These are phyloP conservation scores for Limnothrissa miodon DNA, from an alignment of 2,113 vertebrate species.

Conservation along the genomic window DNA sequence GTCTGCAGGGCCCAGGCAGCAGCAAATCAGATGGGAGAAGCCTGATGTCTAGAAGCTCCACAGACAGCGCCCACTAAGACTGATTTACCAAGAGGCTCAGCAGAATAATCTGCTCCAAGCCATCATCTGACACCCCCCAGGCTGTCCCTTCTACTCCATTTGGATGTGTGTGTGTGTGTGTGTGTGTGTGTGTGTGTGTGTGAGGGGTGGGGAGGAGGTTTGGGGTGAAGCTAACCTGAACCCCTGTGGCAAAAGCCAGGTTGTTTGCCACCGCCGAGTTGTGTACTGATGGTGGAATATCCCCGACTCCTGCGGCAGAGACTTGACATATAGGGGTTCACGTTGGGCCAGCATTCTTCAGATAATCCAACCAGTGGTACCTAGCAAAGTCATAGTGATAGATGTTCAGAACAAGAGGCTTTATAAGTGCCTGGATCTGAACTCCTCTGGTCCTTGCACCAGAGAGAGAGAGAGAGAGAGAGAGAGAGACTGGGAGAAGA, in stretches of 20 bases:
- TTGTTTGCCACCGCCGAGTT: not conserved
- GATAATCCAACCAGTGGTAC: not conserved
- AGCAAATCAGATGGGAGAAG: conserved; percentile 28
- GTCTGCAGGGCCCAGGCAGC: conserved; percentile 29
- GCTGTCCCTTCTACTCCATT: conserved; percentile 14
- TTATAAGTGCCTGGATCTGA: not conserved
- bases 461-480: not conserved
- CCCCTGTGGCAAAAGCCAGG: conserved; percentile 26
- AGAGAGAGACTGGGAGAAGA: not conserved
- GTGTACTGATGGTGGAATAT: not conserved
- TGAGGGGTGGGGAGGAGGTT: too few relatives aligned
- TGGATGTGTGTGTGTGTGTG: too few relatives aligned
- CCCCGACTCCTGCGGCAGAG: not conserved
- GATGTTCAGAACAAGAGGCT: not conserved
- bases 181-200: too few relatives aligned
- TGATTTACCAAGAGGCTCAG: conserved; percentile 37
- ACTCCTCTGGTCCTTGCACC: not conserved
- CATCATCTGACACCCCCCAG: conserved; percentile 25
- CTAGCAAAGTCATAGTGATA: not conserved
- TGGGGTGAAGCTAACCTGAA: not conserved
- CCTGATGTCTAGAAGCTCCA: conserved; percentile 11
- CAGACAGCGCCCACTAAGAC: not conserved
- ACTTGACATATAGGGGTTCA: not conserved
- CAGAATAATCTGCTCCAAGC: conserved; percentile 1
- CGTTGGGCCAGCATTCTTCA: not conserved